These are phyloP conservation scores for Loxodonta africana DNA, from an alignment of 2,113 vertebrate species.

Conservation along the genomic window DNA sequence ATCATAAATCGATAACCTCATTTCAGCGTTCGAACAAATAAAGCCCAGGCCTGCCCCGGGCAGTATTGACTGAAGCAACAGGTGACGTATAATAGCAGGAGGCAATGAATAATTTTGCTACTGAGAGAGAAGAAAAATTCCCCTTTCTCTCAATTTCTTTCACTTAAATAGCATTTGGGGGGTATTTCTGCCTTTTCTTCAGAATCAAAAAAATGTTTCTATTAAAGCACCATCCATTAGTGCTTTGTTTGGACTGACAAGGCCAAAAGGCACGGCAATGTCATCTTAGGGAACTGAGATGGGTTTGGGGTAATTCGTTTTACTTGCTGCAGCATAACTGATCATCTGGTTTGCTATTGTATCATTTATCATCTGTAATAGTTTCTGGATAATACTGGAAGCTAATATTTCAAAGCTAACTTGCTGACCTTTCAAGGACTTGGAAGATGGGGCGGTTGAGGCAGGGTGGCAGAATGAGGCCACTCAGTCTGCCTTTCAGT, in stretches of 20 bases:
- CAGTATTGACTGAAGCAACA: slow-evolving; percentile 63
- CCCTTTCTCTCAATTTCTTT: slow-evolving; percentile 35
- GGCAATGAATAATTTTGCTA: slow-evolving; percentile 66
- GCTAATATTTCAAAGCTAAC: background rate
- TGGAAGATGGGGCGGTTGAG: background rate
- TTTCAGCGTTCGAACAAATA: slow-evolving; percentile 70
- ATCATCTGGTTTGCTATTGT: background rate
- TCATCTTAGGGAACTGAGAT: background rate
- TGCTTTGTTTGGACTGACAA: background rate
- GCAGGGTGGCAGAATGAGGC: too few relatives aligned
- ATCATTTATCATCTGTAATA: background rate
- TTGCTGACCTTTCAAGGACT: background rate
- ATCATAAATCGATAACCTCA: slow-evolving; percentile 80
- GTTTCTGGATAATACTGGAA: background rate
- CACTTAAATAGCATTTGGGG: slow-evolving; percentile 5
- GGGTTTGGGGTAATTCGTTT: background rate
- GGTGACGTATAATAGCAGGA: slow-evolving; percentile 66
- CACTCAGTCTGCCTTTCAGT: background rate
- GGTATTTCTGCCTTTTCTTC: background rate
- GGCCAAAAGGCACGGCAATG: background rate
- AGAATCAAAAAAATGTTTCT: slow-evolving; percentile 3
- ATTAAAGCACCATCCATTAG: background rate
- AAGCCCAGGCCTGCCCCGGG: slow-evolving; percentile 57
- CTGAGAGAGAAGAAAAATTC: slow-evolving; percentile 58
- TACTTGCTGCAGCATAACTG: background rate